Percentiles rank a stretch among this genome's conserved stretches.
phyloP scores from a whole-genome alignment of 2,888 invertebrate species.

The Amorpha juglandis region DNA sequence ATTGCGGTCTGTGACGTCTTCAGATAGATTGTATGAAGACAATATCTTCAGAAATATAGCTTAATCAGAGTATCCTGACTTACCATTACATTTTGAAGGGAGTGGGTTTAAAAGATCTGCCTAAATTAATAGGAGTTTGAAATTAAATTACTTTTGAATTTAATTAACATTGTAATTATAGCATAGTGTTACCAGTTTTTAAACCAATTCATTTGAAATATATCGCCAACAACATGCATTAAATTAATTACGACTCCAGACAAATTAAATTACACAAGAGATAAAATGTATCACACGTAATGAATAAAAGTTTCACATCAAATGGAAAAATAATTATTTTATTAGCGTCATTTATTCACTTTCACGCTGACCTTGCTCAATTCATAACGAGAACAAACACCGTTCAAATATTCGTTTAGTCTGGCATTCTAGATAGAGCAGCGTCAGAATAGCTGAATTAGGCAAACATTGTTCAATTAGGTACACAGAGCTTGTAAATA shows the following conservation, averaged over 20 bases:
- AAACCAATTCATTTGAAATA: neutral
- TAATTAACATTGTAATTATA: too few species aligned
- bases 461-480: slow-evolving; percentile 36
- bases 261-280: neutral
- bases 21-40: neutral
- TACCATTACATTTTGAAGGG: too few species aligned
- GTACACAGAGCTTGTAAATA: slow-evolving; percentile 32
- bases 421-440: slow-evolving; percentile 26
- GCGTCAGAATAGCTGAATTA: slow-evolving; percentile 37
- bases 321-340: neutral
- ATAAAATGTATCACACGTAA: slow-evolving; percentile 7
- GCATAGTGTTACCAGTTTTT: too few species aligned
- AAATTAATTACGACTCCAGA: neutral
- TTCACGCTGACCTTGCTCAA: neutral
- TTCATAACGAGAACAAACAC: slow-evolving; percentile 19
- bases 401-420: slow-evolving; percentile 40
- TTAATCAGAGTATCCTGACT: too few species aligned
- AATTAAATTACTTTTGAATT: neutral
- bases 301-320: slow-evolving; percentile 5
- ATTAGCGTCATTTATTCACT: slow-evolving; percentile 11
- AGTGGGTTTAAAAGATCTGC: too few species aligned
- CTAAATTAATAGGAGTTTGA: too few species aligned
- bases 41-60: neutral
- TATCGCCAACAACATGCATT: neutral
- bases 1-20: neutral